These are phyloP conservation scores for Donacobius atricapilla DNA, from an alignment of 2,113 vertebrate species.

Conservation along the genomic window DNA sequence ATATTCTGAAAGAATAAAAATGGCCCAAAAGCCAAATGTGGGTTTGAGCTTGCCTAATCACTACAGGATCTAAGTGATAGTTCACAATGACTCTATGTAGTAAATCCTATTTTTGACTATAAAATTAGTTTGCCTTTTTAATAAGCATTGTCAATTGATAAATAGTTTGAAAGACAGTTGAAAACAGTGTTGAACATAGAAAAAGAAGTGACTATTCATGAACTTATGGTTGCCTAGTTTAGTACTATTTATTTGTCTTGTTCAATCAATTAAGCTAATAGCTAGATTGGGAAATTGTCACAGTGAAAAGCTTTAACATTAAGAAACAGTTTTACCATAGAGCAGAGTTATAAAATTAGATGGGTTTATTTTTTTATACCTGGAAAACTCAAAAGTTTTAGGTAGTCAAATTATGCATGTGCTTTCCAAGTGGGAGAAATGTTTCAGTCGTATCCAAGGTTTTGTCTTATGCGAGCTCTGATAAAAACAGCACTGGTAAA, in stretches of 20 bases:
- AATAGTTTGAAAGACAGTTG: not conserved
- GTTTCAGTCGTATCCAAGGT: not conserved
- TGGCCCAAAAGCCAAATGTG: conserved; percentile 63
- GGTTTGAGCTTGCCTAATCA: conserved; percentile 63
- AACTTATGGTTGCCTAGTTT: not conserved
- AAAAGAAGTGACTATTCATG: not conserved
- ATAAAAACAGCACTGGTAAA: not conserved
- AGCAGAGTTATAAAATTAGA: not conserved
- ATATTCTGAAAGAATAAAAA: conserved; percentile 74
- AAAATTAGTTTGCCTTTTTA: conserved; percentile 24
- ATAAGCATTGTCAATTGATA: not conserved
- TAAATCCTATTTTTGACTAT: conserved; percentile 8
- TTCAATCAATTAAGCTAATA: not conserved
- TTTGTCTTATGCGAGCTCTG: not conserved
- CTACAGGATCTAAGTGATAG: conserved; percentile 47
- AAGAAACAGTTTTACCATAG: not conserved
- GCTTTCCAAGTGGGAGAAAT: not conserved
- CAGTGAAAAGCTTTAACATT: not conserved
- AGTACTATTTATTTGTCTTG: not conserved
- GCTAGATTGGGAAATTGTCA: not conserved
- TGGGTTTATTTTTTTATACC: not conserved
- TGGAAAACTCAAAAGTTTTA: not conserved
- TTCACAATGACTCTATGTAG: conserved; percentile 43
- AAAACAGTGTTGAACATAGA: not conserved
- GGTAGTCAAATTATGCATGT: not conserved